These are phyloP conservation scores for Toxonevra muliebris DNA, from an alignment of 2,888 invertebrate genomes.

Conservation along the genomic window DNA sequence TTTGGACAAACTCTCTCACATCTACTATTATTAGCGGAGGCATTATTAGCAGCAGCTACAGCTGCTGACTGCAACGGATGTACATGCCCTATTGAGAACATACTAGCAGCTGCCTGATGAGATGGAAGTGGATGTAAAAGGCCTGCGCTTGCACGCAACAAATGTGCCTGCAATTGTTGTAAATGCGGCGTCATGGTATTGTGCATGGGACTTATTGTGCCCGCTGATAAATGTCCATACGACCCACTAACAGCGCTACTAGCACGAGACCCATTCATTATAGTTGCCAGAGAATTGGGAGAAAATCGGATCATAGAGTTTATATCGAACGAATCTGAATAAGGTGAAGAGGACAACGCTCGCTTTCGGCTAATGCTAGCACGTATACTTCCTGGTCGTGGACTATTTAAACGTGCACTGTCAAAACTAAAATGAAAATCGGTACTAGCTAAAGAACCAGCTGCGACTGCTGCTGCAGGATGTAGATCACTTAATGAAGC, in stretches of 20 bases:
- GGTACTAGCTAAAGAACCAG: constrained; percentile 80
- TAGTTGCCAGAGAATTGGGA: constrained; percentile 86
- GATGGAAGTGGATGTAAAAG: constrained; percentile 60
- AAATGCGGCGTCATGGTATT: constrained; percentile 71
- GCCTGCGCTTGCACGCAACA: constrained; percentile 71
- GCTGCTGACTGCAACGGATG: constrained; percentile 41
- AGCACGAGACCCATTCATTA: constrained; percentile 84
- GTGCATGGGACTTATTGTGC: constrained; percentile 87
- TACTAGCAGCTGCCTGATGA: constrained; percentile 56
- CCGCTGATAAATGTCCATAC: constrained; percentile 95
- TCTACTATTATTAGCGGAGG: constrained; percentile 23
- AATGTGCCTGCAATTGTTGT: constrained; percentile 82
- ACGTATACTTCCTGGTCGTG: constrained; percentile 70
- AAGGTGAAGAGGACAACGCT: constrained; percentile 92
- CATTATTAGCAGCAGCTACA: constrained; percentile 30
- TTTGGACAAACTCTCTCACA: constrained; percentile 9
- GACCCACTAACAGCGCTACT: constrained; percentile 85
- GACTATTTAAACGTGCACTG: constrained; percentile 73
- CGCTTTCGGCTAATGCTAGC: constrained; percentile 83
- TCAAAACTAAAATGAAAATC: constrained; percentile 92
- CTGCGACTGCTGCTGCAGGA: constrained; percentile 62
- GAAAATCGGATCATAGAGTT: constrained; percentile 96
- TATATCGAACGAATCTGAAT: constrained; percentile 94
- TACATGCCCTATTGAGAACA: constrained; percentile 59
- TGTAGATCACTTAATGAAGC: constrained; percentile 66